These are phyloP conservation scores for Protula sp. DNA, from an alignment of 2,888 invertebrate species.

Conservation along the genomic window DNA sequence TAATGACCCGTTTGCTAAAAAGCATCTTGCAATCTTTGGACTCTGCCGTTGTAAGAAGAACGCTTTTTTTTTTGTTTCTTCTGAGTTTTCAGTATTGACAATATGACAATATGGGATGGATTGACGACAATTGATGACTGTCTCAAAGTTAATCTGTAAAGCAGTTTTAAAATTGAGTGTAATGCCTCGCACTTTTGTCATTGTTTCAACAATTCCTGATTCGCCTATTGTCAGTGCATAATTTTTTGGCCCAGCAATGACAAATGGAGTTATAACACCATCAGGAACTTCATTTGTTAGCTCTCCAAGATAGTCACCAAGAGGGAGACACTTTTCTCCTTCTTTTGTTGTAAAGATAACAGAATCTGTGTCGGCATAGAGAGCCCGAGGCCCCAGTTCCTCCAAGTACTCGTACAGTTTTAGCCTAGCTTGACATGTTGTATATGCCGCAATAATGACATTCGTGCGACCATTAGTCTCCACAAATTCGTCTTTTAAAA, in stretches of 20 bases:
- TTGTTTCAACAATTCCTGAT: too few relatives aligned
- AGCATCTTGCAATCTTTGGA: too few relatives aligned
- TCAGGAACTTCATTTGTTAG: constrained; percentile 24
- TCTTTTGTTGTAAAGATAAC: constrained; percentile 32
- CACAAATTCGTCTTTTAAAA: background rate
- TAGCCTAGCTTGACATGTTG: constrained; percentile 42
- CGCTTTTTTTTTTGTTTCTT: too few relatives aligned
- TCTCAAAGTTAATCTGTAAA: constrained; percentile 23
- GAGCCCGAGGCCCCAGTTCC: constrained; percentile 29
- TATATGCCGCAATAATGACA: constrained; percentile 42
- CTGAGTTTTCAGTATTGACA: too few relatives aligned
- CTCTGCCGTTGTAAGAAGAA: too few relatives aligned
- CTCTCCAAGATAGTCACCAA: constrained; percentile 18
- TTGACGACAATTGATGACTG: too few relatives aligned
- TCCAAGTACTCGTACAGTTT: constrained; percentile 42
- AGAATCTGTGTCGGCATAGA: constrained; percentile 51
- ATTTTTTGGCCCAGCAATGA: constrained; percentile 13
- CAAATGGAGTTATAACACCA: constrained; percentile 25
- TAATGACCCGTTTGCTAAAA: too few relatives aligned
- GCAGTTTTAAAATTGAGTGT: constrained; percentile 23
- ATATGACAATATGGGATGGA: too few relatives aligned
- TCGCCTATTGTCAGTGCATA: too few relatives aligned
- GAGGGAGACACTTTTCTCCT: constrained; percentile 2
- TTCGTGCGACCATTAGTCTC: background rate
- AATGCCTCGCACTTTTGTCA: constrained; percentile 32